Evolutionary conservation across 1,140 invertebrate genomes (phyloP), one percentile per base, ranked within the genome.

Genomic region (Proctacanthus coquilletti): DNA sequence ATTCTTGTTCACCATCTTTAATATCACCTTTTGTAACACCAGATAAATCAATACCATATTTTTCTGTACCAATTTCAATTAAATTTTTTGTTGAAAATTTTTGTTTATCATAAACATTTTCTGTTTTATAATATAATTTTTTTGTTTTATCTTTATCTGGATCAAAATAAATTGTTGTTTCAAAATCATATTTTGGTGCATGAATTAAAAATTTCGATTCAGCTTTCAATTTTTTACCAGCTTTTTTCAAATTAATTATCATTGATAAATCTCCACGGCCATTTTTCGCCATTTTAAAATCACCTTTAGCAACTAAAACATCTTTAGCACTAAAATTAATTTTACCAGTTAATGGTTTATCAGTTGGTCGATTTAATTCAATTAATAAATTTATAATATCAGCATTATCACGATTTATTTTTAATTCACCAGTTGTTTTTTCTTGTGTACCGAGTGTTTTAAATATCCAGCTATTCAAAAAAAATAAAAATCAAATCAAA

Each of bases 61-160:
- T 72, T 6, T 72, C 51, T 0, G 59, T 57, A 2, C 63, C 42
- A 2, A 66, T 35, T 34, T 73, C 66, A 2, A 72, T 36, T 5
- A 46, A 8, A 38, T 48, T 58, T 38, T 77, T 81, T 0, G 77
- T 70, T n/a, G 75, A 69, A 1, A 82, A 21, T 3, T 62, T 60
- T 1, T 63, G 64, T 5, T 70, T 65, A 0, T 66, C 67, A 0
- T 69, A 39, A 32, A 69, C 69, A 23, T 66, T 73, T 19, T 69
- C 61, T 0, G 78, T 78, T n/a, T 64, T 65, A 0, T 57, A 11
- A 17, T 47, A 41, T 1, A 84, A 42, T 43, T 73, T 74, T 33
- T 77, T 72, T 31, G 52, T 71, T 10, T 74, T 72, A 48, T 79
- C 69, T 42, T 79, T 79, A 10, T 74, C 70, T n/a, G 70, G 75